Evolutionary conservation across 2,113 vertebrate species (phyloP).

Genomic region (Oncorhynchus kisutch): DNA sequence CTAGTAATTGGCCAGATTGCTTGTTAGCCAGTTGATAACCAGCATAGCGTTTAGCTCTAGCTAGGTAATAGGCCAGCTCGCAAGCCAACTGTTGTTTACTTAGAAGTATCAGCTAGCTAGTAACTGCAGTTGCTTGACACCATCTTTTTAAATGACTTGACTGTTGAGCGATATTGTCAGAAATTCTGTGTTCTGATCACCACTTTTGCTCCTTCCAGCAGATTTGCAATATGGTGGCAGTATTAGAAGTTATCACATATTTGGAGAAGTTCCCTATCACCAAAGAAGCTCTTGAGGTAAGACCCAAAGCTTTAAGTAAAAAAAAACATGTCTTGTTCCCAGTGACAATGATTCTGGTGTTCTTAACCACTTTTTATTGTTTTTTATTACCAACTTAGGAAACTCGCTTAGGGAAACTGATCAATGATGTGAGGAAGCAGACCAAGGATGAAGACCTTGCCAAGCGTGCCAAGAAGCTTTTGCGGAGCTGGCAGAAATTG

Average conservation of each 20-base stretch:
- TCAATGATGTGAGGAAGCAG: constrained; percentile 97
- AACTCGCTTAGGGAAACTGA: constrained; percentile 95
- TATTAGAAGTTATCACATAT: constrained; percentile 95
- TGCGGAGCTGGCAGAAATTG: constrained; percentile 95
- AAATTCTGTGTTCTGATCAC: background rate
- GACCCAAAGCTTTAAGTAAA: too few species aligned
- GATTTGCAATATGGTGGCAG: constrained; percentile 98
- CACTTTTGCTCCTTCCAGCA: constrained; percentile 45
- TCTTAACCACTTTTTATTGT: background rate
- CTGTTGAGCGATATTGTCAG: background rate
- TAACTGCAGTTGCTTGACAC: too few species aligned
- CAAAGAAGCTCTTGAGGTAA: constrained; percentile 98
- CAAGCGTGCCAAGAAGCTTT: constrained; percentile 95
- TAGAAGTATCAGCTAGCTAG: too few species aligned
- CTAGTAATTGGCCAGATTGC: too few species aligned
- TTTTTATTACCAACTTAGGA: constrained; percentile 71
- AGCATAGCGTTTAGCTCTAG: too few species aligned
- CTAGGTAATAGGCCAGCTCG: too few species aligned
- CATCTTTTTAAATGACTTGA: too few species aligned
- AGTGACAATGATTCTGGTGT: too few species aligned
- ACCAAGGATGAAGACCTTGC: constrained; percentile 96
- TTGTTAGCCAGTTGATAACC: too few species aligned
- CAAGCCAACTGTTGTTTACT: too few species aligned
- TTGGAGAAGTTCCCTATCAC: constrained; percentile 98
- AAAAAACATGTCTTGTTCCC: too few species aligned